A percentile compares a stretch with the other conserved stretches of the same genome.
These are phyloP conservation scores for Hippocampus mohnikei DNA, from an alignment of 2,113 vertebrate genomes.

Conservation along the genomic window DNA sequence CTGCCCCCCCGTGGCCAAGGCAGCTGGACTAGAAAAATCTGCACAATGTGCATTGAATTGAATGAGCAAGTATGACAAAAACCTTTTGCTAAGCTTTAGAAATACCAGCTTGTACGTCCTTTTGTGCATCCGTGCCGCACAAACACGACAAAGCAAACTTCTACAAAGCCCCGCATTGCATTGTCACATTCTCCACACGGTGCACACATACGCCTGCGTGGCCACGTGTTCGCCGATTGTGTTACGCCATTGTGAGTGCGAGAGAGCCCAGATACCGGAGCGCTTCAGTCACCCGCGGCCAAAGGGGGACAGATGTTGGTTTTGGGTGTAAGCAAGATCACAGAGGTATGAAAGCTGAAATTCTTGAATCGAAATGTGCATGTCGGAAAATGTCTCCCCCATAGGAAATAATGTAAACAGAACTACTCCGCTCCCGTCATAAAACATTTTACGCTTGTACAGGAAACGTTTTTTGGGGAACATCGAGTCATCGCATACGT, in stretches of 20 bases:
- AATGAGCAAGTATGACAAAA: too few species aligned
- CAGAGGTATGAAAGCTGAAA: conserved; percentile 20
- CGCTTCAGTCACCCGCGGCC: conserved; percentile 46
- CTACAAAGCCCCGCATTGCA: conserved; percentile 52
- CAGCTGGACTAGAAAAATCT: too few species aligned
- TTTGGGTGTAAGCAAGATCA: conserved; percentile 44
- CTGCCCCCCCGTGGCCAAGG: too few species aligned
- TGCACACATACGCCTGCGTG: conserved; percentile 11
- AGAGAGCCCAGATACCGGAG: conserved; percentile 40
- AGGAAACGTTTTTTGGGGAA: neutral
- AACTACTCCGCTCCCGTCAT: neutral
- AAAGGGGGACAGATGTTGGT: conserved; percentile 66
- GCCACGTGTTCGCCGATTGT: conserved; percentile 49
- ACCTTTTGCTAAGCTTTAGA: neutral
- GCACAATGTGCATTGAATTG: too few species aligned
- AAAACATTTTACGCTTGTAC: neutral
- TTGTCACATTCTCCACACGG: conserved; percentile 47
- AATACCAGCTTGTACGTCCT: conserved; percentile 25
- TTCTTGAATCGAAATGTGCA: neutral
- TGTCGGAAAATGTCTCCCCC: neutral
- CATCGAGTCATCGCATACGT: neutral
- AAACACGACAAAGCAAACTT: conserved; percentile 53
- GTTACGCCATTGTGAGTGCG: conserved; percentile 45
- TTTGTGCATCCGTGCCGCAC: conserved; percentile 1
- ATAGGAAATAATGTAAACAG: neutral